A percentile compares a stretch with the other conserved stretches of the same genome.
These are phyloP conservation scores for Lepus oiostolus DNA, from an alignment of 2,797 vertebrate species.

Conservation along the genomic window DNA sequence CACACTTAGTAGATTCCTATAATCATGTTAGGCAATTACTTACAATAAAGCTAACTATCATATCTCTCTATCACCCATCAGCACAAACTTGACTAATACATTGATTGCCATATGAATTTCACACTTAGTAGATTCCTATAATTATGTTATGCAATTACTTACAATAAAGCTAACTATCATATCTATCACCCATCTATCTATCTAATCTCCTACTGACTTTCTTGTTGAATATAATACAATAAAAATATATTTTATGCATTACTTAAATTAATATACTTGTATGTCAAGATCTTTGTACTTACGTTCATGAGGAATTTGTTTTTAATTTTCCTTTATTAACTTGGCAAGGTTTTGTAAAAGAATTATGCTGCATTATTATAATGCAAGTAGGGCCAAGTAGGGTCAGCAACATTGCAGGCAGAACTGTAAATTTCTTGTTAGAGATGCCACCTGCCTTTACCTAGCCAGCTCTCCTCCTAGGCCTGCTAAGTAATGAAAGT, in stretches of 20 bases:
- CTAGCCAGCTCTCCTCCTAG: no score
- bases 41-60: background rate
- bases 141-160: background rate
- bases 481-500: no score
- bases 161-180: background rate
- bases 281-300: background rate
- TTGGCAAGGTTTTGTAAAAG: background rate
- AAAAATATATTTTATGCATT: background rate
- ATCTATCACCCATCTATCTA: background rate
- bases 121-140: background rate
- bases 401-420: no score
- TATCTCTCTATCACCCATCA: background rate
- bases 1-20: background rate
- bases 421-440: no score
- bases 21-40: background rate
- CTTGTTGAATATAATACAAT: background rate
- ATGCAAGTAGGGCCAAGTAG: no score
- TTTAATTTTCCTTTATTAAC: background rate
- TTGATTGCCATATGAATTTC: background rate
- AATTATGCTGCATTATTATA: background rate
- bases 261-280: background rate
- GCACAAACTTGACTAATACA: no score
- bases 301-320: background rate
- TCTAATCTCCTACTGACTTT: background rate
- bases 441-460: no score